These are phyloP conservation scores for Drosophila fungiperda DNA, from an alignment of 2,888 invertebrate species.

Conservation along the genomic window DNA sequence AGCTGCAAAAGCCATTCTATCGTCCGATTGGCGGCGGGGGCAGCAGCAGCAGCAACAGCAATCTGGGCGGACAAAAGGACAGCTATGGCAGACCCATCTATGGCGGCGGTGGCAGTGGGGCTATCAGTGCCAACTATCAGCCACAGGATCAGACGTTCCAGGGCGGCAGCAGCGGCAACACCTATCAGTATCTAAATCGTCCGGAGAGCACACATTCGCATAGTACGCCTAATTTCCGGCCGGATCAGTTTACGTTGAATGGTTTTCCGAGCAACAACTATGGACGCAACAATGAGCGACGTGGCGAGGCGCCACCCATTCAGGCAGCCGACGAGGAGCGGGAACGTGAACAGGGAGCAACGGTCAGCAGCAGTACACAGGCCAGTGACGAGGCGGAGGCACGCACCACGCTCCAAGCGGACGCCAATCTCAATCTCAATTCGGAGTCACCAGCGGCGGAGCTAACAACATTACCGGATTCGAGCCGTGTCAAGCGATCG, in stretches of 20 bases:
- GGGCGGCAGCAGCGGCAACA: slow-evolving; percentile 67
- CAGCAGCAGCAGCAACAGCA: slow-evolving; percentile 16
- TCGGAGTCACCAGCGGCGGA: slow-evolving; percentile 49
- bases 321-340: slow-evolving; percentile 73
- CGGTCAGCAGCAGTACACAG: slow-evolving; percentile 73
- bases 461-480: slow-evolving; percentile 52
- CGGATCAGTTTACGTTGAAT: slow-evolving; percentile 79
- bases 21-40: slow-evolving; percentile 60
- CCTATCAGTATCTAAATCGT: slow-evolving; percentile 84
- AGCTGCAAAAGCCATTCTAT: slow-evolving; percentile 84
- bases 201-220: slow-evolving; percentile 82
- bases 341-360: slow-evolving; percentile 25
- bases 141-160: slow-evolving; percentile 80
- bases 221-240: slow-evolving; percentile 78
- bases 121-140: slow-evolving; percentile 79
- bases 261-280: slow-evolving; percentile 83
- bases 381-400: slow-evolving; percentile 67
- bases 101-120: slow-evolving; percentile 59
- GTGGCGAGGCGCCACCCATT: slow-evolving; percentile 82
- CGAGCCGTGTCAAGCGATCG: slow-evolving; percentile 73
- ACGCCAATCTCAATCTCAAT: slow-evolving; percentile 25
- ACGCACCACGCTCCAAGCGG: slow-evolving; percentile 70
- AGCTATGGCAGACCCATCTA: slow-evolving; percentile 73
- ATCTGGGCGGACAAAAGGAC: slow-evolving; percentile 63
- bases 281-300: slow-evolving; percentile 84